Base-by-base conservation (phyloP, 2,888 invertebrate species). In the Scaptomyza cyrtandrae region DNA sequence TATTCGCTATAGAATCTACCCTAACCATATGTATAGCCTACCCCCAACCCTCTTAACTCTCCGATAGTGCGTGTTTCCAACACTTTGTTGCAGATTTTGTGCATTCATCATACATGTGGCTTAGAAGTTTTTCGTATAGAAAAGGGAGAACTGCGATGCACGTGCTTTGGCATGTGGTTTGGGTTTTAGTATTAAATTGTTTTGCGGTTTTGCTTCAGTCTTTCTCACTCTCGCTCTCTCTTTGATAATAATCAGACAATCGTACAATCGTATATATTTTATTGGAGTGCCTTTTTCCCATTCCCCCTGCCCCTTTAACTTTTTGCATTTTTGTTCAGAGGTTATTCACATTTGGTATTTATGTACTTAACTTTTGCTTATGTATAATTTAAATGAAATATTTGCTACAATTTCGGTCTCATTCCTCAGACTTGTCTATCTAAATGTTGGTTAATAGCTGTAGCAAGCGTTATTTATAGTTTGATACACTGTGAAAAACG, bases 71-170 rank as follows among this genome's bases (percentile, higher is more conserved):
- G 90, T 90, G 90, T 90, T 90, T 75, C 81, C 68, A 89, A 86
- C 86, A 90, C 84, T 89, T 89, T 90, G 86, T 85, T 90, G 90
- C 90, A 90, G 90, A 90, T 90, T 90, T 90, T 74, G 83, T 85
- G 85, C 85, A 87, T 89, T 86, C 89, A 85, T 89, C 88, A 87
- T 82, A 82, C 73, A 79, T 73, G 77, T 58, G 66, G 71, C 63
- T 31, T 29, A 61, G 35, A 44, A 59, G 45, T 50, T 7, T 29
- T 48, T 24, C 48, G 24, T 19, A 19, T 19, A 19, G 1, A 19
- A 5, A 3, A 24, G 24, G 24, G 24, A 24, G 24, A 24, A 35
- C 14, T 14, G 14, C 6, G 37, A 79, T 33, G 66, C 85, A 89
- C 85, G 85, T 89, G 85, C 85, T 89, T 54, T 31, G 71, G 79